These are phyloP conservation scores for Falco naumanni DNA, from an alignment of 2,797 vertebrate genomes.

Conservation along the genomic window DNA sequence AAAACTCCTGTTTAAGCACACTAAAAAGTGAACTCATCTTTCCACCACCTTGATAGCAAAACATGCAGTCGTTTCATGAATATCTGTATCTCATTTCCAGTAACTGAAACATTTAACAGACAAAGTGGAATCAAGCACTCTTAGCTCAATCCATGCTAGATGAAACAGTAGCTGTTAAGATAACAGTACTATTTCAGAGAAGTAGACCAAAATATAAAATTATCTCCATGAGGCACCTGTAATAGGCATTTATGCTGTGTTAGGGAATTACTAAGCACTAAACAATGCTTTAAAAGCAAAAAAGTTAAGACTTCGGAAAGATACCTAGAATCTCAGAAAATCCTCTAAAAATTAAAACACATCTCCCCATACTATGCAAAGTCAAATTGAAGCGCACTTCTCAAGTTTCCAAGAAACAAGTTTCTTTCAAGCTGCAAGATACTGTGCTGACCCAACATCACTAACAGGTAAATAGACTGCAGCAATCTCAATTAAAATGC, in stretches of 20 bases:
- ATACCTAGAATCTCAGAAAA: background rate
- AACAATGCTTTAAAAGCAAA: background rate
- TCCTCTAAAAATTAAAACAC: background rate
- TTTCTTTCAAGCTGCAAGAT: background rate
- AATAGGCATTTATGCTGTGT: background rate
- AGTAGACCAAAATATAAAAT: background rate
- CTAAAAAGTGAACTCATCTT: background rate
- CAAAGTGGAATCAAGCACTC: background rate
- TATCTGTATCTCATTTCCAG: background rate
- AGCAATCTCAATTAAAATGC: background rate
- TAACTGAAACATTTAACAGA: background rate
- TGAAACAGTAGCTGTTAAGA: background rate
- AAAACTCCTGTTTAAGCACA: background rate
- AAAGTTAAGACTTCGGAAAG: background rate
- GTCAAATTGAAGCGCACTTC: background rate
- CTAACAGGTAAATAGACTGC: background rate
- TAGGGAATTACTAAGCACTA: background rate
- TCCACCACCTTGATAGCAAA: background rate
- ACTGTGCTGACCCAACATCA: background rate
- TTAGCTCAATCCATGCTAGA: background rate
- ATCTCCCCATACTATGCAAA: background rate
- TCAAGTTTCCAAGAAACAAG: background rate
- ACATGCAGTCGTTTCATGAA: background rate
- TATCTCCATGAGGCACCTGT: background rate
- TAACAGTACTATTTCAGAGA: background rate